Base-by-base conservation (phyloP, 2,888 invertebrate genomes). In the Camptogramma bilineatum region DNA sequence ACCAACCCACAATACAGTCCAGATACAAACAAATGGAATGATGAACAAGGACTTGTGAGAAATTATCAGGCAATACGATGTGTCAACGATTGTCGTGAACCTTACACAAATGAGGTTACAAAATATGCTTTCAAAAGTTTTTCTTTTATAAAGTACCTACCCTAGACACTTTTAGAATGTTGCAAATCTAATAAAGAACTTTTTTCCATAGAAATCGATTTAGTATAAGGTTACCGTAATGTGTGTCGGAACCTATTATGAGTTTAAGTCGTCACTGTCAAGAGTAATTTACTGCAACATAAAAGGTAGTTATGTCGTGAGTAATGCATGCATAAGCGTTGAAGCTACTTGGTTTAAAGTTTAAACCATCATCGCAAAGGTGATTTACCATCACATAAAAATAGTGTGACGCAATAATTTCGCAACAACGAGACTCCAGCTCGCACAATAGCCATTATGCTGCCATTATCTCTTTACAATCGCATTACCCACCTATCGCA, bases 401-500 rank as follows among this genome's bases (percentile, higher is more conserved):
- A 60, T 50, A 51, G 50, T 42, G 21, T 51, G 70, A 66, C 71
- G 70, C 71, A 73, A 75, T 71, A 63, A 55, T 70, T 61, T 66
- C 58, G 73, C 71, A 71, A 74, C 64, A 69, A 68, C 72, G 50
- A 68, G 69, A 53, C 69, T 58, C 66, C 63, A 68, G 72, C 70
- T n/a, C 55, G 48, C 66, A 66, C 70, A 64, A 66, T 67, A 39
- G 65, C 61, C 64, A 70, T 64, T 66, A 70, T 63, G 55, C 21
- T 39, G 55, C 42, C 76, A 75, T 77, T 77, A 77, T 79, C 74
- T 77, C 62, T 62, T 73, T 73, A 72, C 73, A 72, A 77, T 79
- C 72, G 66, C 70, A 76, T 77, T 79, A 76, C 70, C 68, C 66
- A 68, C 73, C 71, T 73, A 70, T 60, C 68, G 70, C 68, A 73